Base-by-base conservation (phyloP, 2,797 vertebrate genomes). In the Sebastes trivittatus region DNA sequence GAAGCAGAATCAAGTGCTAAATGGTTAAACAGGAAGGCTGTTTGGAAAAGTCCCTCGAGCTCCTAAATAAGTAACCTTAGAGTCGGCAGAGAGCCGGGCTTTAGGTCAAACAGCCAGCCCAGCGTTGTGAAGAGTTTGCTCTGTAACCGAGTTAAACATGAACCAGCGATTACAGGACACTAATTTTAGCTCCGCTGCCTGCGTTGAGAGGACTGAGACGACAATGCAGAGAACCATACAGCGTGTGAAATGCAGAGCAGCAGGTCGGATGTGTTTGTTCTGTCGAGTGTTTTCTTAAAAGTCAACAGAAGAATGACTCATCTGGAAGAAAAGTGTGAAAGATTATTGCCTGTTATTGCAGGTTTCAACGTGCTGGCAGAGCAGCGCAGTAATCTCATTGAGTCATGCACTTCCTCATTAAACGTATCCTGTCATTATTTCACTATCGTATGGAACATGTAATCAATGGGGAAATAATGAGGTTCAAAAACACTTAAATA, bases 81-180 rank as follows among this genome's bases (percentile, higher is more conserved):
- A 58, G 58, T 78, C 75, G 0, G 27, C 70, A 58, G 54, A 81
- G 72, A 84, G 74, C 16, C 11, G 1, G 46, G 56, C 52, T 36
- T 59, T 13, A 61, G 67, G 81, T 80, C 65, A 88, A 79, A 91
- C 72, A 84, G 74, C 52, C 61, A 34, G 46, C 72, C 72, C 72
- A 61, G 60, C 16, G 22, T 54, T 34, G 32, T 34, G 32, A 9
- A n/a, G 36, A 74, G 72, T 73, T 83, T 63, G 49, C 72, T 72
- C 65, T 83, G 79, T 77, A 84, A 87, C 80, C 1, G 49, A 84
- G 95, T 95, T 96, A 95, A 95, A 95, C 91, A 95, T 96, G 89
- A 95, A 95, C 93, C 72, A 89, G 67, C 79, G 87, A 86, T 80
- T 74, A 82, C 76, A 55, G 84, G 72, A 83, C 82, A 78, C 88